phyloP scores from a whole-genome alignment of 2,888 invertebrate genomes.

The Hydriomena furcata region DNA sequence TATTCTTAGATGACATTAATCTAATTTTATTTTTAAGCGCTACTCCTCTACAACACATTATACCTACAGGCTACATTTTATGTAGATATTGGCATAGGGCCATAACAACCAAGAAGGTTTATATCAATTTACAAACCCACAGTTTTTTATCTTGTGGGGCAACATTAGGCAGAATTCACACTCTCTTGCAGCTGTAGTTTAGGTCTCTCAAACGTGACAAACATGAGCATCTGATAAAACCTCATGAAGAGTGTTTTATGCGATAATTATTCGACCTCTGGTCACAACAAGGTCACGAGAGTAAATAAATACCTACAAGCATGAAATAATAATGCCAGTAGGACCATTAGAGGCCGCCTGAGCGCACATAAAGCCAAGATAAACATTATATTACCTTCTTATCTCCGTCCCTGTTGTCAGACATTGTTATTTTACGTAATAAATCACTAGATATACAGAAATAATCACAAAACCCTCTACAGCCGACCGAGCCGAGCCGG shows the following conservation, averaged over 20 bases:
- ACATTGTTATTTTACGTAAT: conserved; percentile 58
- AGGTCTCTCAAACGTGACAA: not conserved
- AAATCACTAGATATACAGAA: conserved; percentile 34
- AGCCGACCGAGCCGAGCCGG: not conserved
- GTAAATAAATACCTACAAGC: conserved; percentile 51
- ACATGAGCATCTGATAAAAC: not conserved
- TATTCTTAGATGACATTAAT: too few species aligned
- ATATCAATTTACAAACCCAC: too few species aligned
- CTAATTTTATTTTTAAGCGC: too few species aligned
- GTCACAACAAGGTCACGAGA: conserved; percentile 57
- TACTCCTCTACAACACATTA: too few species aligned
- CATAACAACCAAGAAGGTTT: too few species aligned
- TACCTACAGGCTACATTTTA: too few species aligned
- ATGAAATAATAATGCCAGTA: conserved; percentile 36
- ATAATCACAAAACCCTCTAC: conserved; percentile 33
- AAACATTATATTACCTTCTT: conserved; percentile 65
- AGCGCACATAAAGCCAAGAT: conserved; percentile 46
- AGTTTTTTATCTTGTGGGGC: too few species aligned
- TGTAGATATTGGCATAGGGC: too few species aligned
- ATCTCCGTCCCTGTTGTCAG: conserved; percentile 60
- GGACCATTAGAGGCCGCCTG: conserved; percentile 20
- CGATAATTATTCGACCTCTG: conserved; percentile 59
- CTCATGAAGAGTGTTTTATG: conserved; percentile 19
- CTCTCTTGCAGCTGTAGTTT: too few species aligned
- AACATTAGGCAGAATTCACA: too few species aligned